These are phyloP conservation scores for Pterobdella sp. DNA, from an alignment of 2,888 invertebrate genomes.

Conservation along the genomic window DNA sequence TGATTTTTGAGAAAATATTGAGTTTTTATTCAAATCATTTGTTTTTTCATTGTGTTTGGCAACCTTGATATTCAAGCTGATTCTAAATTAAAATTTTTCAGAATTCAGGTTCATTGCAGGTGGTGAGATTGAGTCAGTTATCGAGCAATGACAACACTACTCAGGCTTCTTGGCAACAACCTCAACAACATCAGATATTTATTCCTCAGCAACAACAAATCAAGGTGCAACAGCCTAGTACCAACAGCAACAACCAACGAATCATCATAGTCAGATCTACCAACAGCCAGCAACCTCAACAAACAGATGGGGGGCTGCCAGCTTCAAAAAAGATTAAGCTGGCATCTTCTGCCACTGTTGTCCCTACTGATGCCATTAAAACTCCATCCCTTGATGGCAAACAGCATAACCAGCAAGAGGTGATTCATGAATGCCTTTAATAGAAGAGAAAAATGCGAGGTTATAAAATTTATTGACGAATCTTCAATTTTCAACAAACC, in stretches of 20 bases:
- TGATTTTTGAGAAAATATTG: background rate
- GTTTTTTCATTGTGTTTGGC: background rate
- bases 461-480: too few species aligned
- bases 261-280: slow-evolving; percentile 24
- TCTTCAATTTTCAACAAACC: too few species aligned
- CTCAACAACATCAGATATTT: slow-evolving; percentile 19
- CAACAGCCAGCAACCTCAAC: slow-evolving; percentile 18
- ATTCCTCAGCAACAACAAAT: slow-evolving; percentile 16
- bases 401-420: too few species aligned
- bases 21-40: background rate
- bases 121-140: slow-evolving; percentile 18
- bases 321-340: background rate
- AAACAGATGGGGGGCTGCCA: background rate
- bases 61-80: too few species aligned
- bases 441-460: too few species aligned
- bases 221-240: slow-evolving; percentile 13
- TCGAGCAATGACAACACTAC: background rate
- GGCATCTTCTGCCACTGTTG: background rate
- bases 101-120: slow-evolving; percentile 21
- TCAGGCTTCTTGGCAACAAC: slow-evolving; percentile 9
- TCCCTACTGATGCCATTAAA: background rate
- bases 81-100: too few species aligned
- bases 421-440: too few species aligned
- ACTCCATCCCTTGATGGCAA: too few species aligned
- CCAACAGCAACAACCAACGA: slow-evolving; percentile 18